Evolutionary conservation across 2,113 vertebrate genomes (phyloP).

Genomic region (Gulo gulo): DNA sequence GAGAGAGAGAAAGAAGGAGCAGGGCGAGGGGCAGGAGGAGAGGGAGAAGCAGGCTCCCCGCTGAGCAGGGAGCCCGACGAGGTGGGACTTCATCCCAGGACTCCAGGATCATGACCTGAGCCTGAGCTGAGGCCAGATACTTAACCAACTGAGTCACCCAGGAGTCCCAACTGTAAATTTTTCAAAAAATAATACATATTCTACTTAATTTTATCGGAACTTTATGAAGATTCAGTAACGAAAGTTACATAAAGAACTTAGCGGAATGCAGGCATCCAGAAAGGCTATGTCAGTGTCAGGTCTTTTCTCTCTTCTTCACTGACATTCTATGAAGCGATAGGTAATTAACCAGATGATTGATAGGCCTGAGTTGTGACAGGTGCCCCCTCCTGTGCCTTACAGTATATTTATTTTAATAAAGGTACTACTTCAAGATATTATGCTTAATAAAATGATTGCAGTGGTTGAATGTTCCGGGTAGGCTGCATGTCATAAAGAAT

Average conservation of each 20-base stretch:
- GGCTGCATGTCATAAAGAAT: not conserved
- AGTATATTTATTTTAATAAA: not conserved
- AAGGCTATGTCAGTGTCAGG: not conserved
- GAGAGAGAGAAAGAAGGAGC: too few relatives aligned
- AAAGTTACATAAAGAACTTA: not conserved
- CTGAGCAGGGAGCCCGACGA: too few relatives aligned
- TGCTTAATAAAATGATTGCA: not conserved
- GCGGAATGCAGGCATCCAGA: not conserved
- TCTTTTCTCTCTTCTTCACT: not conserved
- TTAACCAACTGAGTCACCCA: not conserved
- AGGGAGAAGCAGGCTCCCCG: too few relatives aligned
- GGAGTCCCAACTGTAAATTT: not conserved
- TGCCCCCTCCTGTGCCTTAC: not conserved
- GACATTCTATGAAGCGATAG: not conserved
- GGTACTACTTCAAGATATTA: not conserved
- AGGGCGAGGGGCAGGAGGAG: too few relatives aligned
- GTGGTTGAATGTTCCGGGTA: not conserved
- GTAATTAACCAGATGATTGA: not conserved
- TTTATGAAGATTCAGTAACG: not conserved
- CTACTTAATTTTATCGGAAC: not conserved
- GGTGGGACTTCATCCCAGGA: too few relatives aligned
- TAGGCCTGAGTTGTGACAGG: not conserved
- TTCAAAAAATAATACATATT: not conserved
- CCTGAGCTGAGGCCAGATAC: not conserved
- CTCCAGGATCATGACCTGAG: too few relatives aligned